Base-by-base conservation (phyloP, 2,113 vertebrate genomes). In the Trichechus manatus region DNA sequence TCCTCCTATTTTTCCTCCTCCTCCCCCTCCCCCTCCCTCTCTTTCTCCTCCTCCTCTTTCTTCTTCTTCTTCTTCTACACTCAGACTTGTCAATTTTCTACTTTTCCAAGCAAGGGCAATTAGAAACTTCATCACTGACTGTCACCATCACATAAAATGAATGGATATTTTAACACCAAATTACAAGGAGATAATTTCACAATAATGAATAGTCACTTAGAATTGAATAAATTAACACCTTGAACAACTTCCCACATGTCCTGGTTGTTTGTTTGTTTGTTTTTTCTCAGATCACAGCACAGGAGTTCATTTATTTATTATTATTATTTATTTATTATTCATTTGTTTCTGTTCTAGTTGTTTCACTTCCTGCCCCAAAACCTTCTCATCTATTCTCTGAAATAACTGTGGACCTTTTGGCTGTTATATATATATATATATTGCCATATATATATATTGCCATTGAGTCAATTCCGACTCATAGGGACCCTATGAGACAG, bases 141-240 rank as follows among this genome's bases (percentile, higher is more conserved):
- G 23, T 89, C 80, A 82, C 19, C 33, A 68, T 53, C 74, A 36
- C 68, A 95, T 56, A 86, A 91, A 84, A 79, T 50, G 97, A 84
- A 74, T 47, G 27, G 53, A 74, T 92, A 94, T 79, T 92, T 92
- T 93, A 83, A 92, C 63, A 75, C 13, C 63, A 94, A 87, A 90
- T 90, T 80, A 82, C 39, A 90, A 87, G 63, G 23, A 82, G 14
- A 63, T 90, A 82, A 96, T 92, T 95, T 93, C 36, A 92, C 8
- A 87, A 89, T 66, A 50, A 93, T 78, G 53, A 95, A 88, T 84
- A 91, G 53, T 91, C 84, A 93, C 7, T 96, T 97, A 87, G 13
- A 91, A 64, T 42, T 78, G 53, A 78, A 78, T 92, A 87, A 72
- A 94, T 89, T 78, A 79, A 9, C 10, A 86, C 68, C 5, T 79